Evolutionary conservation across 2,797 vertebrate species (phyloP).

Genomic region (Scolopax bukidnonensis): DNA sequence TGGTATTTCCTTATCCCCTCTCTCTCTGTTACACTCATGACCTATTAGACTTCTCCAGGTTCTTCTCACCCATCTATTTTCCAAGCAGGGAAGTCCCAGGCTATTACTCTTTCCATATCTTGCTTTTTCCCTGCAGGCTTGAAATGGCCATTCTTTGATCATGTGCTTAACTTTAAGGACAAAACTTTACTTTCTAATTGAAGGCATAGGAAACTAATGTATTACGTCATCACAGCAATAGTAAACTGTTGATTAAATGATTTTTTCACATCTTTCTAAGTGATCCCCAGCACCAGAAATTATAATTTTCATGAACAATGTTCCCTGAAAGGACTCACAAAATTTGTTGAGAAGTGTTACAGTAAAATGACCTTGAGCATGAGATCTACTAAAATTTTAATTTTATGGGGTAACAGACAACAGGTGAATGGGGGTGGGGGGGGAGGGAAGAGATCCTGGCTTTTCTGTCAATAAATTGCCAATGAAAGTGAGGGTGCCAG

Average conservation of each 20-base stretch:
- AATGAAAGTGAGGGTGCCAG: no score
- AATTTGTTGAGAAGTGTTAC: background rate
- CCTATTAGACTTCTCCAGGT: background rate
- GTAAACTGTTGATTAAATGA: background rate
- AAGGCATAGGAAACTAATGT: background rate
- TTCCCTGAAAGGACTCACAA: background rate
- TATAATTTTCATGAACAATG: background rate
- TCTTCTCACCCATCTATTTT: background rate
- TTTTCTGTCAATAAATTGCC: background rate
- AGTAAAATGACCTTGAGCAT: background rate
- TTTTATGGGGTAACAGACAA: background rate
- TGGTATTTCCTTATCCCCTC: background rate
- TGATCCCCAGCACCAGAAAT: background rate
- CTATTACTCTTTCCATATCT: background rate
- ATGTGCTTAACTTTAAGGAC: background rate
- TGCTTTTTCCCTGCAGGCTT: background rate
- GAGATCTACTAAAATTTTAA: background rate
- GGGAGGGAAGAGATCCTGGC: accelerated
- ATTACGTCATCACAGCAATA: background rate
- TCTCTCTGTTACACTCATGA: background rate
- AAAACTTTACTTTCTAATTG: background rate
- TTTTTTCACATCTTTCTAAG: background rate
- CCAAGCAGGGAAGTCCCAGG: background rate
- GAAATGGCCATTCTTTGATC: background rate
- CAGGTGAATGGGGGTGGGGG: background rate